Evolutionary conservation across 2,797 vertebrate species (phyloP), one percentile per base, ranked within the genome.

Genomic region (Bradypodion pumilum): DNA sequence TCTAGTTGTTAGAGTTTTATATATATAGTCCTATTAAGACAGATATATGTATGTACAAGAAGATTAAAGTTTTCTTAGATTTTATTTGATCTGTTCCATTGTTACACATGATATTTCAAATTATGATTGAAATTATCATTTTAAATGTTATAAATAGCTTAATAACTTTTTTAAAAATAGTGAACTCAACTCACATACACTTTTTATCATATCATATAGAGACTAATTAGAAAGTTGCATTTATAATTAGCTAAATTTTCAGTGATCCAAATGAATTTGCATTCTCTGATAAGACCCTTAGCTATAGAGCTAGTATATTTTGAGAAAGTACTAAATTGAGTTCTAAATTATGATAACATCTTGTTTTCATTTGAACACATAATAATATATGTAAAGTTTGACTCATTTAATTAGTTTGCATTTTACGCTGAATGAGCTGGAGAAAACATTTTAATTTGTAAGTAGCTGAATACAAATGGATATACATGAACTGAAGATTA

Each of bases 401-500:
- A 89, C 66, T 72, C 29, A 68, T 68, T 84, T 78, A 83, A 89
- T 84, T 60, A 52, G 40, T 84, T 89, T 77, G 27, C 16, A 74
- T 13, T 73, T 83, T 63, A 12, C 19, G 9, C 4, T 82, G 65
- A 86, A 89, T 88, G 42, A n/a, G 70, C 83, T 83, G 82, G 7
- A 49, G 42, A 66, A 68, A 73, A 86, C 70, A 78, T 65, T 85
- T 25, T 85, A 32, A 1, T 88, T 90, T 79, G 60, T 66, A 35
- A 77, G 73, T 75, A 82, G 32, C 63, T 32, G 68, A 42, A 72
- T 80, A 63, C 25, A 88, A 90, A 88, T 85, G 56, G 72, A 35
- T 76, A 69, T 12, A 80, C 76, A 78, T n/a, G 59, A 62, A 88
- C 1, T 3, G 2, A 42, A 77, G 66, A 62, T 0, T 80, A 12